Base-by-base conservation (phyloP, 2,113 vertebrate species). In the Regulus satrapa region DNA sequence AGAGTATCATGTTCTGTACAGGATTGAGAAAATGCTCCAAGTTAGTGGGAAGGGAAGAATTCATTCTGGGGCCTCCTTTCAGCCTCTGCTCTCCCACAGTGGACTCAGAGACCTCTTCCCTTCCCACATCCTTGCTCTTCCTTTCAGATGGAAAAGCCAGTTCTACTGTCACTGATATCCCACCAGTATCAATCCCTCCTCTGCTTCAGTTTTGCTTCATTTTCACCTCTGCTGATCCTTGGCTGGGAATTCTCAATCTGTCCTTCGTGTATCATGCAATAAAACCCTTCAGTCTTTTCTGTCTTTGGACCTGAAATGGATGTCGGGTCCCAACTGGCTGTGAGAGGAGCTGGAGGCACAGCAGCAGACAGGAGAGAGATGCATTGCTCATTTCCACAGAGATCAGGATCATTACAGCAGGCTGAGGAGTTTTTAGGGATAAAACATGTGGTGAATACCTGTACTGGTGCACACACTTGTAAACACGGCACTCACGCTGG, bases 1-100 rank as follows among this genome's bases (percentile, higher is more conserved):
- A 96, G 96, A 96, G 93, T 97, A 95, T 97, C 96, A 85, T 80
- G 9, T 96, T 97, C 94, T 95, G 73, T 38, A 67, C 69, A 28
- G 90, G 59, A 92, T 19, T 68, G 88, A 77, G 93, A 92, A 80
- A 96, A 93, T 0, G 55, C 48, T 94, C 88, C 51, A 36, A 49
- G 82, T 77, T 83, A 95, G 82, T 3, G 54, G 85, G 88, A 77
- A 95, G 92, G 85, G 85, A 95, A 93, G 90, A 92, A 96, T 90
- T 95, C 90, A 2, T 80, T 82, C 72, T 88, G 92, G 92, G 95
- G 93, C 95, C 94, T 97, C 94, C 91, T 89, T 90, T 91, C 92
- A 95, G 88, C 82, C 93, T 91, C 91, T 73, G 83, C 92, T 96
- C 91, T 90, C 91, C 92, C 90, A 92, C 88, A 89, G 90, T 21